A percentile compares a stretch with the other conserved stretches of the same genome.
These are phyloP conservation scores for Turritopsis rubra DNA, from an alignment of 30 jellyfish, hydroid and myxozoan genomes.

Conservation along the genomic window DNA sequence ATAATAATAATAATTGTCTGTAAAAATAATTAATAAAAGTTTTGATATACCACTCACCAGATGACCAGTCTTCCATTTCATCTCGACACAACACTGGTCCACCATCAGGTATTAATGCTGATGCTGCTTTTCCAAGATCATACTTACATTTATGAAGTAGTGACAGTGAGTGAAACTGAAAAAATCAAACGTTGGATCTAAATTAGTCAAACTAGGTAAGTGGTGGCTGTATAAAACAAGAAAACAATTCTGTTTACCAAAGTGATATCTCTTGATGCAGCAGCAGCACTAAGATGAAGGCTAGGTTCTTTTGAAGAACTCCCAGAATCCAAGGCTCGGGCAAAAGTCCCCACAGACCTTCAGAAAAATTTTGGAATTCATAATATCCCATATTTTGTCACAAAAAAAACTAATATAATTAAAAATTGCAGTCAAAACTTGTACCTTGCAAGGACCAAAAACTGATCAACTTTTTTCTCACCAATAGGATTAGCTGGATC, in stretches of 20 bases:
- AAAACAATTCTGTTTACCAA: slow-evolving; percentile 60
- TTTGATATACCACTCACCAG: slow-evolving; percentile 45
- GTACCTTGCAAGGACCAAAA: slow-evolving; percentile 84
- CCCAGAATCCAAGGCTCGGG: slow-evolving; percentile 93
- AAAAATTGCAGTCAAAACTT: no score
- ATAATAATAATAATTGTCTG: neutral
- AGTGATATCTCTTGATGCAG: slow-evolving; percentile 97
- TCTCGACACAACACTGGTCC: slow-evolving; percentile 96
- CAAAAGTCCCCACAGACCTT: slow-evolving; percentile 96
- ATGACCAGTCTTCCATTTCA: slow-evolving; percentile 98
- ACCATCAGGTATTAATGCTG: slow-evolving; percentile 81
- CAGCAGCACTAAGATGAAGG: slow-evolving; percentile 97
- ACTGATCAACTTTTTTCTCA: slow-evolving; percentile 73
- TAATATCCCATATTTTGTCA: neutral
- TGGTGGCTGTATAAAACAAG: no score
- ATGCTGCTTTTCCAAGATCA: slow-evolving; percentile 71
- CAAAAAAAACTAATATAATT: neutral
- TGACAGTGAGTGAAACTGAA: slow-evolving; percentile 79
- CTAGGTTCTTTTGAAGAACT: slow-evolving; percentile 89
- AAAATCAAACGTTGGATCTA: neutral
- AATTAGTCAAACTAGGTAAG: no score
- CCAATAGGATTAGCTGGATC: slow-evolving; percentile 52
- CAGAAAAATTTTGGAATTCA: neutral
- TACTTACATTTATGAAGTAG: slow-evolving; percentile 75
- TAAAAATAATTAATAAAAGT: neutral